phyloP scores from a whole-genome alignment of 2,797 vertebrate genomes.

The Harpagifer antarcticus region DNA sequence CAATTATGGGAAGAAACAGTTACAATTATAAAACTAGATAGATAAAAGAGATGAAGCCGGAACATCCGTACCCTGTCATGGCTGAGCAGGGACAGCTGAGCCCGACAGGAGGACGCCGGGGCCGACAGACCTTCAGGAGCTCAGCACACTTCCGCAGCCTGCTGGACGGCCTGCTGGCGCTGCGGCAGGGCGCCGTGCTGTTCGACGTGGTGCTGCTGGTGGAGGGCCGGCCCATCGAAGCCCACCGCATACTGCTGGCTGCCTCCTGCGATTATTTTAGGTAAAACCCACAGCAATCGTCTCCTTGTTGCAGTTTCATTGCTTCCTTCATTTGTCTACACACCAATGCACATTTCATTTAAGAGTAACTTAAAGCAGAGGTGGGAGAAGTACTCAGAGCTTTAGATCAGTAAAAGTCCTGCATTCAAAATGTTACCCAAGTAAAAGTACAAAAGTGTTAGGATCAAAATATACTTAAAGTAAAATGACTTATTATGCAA shows the following conservation, averaged over 20 bases:
- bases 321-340: not conserved
- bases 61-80: conserved; percentile 73
- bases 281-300: conserved; percentile 70
- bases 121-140: conserved; percentile 90
- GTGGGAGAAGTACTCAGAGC: no score
- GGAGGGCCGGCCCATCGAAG: conserved; percentile 90
- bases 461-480: no score
- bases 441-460: no score
- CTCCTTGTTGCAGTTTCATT: not conserved
- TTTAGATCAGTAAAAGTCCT: no score
- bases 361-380: not conserved
- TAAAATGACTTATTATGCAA: no score
- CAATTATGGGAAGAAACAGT: not conserved
- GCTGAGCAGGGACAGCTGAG: conserved; percentile 84
- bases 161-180: conserved; percentile 89
- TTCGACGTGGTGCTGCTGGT: conserved; percentile 95
- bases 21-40: not conserved
- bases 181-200: conserved; percentile 89
- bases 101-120: conserved; percentile 72
- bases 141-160: conserved; percentile 89
- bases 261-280: conserved; percentile 98
- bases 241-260: conserved; percentile 95
- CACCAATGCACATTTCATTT: not conserved
- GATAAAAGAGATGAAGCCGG: conserved; percentile 55
- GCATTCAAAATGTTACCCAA: no score